These are phyloP conservation scores for Epinotia brunnichana DNA, from an alignment of 2,888 invertebrate species.

Conservation along the genomic window DNA sequence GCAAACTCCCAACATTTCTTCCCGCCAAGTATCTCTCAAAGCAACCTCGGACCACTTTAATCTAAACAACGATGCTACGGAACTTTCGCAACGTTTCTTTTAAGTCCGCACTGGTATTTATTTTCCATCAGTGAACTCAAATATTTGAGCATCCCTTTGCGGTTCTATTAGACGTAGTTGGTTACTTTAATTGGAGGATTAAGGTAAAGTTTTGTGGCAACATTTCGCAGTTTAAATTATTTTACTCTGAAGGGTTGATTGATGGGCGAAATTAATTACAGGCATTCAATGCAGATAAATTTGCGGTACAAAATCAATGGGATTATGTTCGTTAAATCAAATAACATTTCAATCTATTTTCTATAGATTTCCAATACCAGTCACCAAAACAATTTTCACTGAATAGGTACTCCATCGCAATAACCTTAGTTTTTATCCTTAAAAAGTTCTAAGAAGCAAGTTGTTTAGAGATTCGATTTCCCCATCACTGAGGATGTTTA, in stretches of 20 bases:
- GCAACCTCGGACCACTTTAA: slow-evolving; percentile 36
- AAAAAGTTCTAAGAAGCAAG: too few species aligned
- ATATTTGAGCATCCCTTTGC: slow-evolving; percentile 58
- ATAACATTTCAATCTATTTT: too few species aligned
- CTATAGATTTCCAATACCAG: too few species aligned
- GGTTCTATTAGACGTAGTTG: slow-evolving; percentile 52
- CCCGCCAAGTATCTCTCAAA: slow-evolving; percentile 33
- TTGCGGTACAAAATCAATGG: not conserved
- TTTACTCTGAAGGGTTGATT: slow-evolving; percentile 17
- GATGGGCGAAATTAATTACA: slow-evolving; percentile 7
- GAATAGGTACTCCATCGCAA: too few species aligned
- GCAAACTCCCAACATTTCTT: slow-evolving; percentile 18
- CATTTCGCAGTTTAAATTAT: slow-evolving; percentile 5
- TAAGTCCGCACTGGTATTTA: slow-evolving; percentile 52
- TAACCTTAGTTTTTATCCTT: too few species aligned
- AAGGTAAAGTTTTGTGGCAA: slow-evolving; percentile 11
- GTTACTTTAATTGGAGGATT: slow-evolving; percentile 27
- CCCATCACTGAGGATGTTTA: too few species aligned
- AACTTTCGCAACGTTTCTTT: slow-evolving; percentile 51
- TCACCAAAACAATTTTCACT: too few species aligned
- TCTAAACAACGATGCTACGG: slow-evolving; percentile 34
- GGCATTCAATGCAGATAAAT: not conserved
- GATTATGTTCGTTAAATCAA: too few species aligned
- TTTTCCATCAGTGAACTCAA: slow-evolving; percentile 62
- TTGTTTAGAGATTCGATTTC: too few species aligned